phyloP scores from a whole-genome alignment of 2,888 invertebrate species.

The Amphipyra tragopoginis region DNA sequence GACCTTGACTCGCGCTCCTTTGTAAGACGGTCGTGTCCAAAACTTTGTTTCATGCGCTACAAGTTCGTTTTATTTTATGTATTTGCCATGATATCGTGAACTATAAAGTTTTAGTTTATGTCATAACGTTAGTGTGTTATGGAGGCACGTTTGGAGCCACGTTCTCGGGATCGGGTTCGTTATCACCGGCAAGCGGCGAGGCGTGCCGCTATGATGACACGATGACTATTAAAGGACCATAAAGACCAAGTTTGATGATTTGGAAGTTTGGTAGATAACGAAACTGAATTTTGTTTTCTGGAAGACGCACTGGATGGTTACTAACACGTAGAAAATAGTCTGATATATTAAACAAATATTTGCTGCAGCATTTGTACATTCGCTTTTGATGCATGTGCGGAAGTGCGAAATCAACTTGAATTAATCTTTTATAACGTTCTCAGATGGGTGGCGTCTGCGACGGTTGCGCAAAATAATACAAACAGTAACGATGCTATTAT shows the following conservation, averaged over 20 bases:
- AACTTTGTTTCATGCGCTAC: background rate
- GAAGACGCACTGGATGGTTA: background rate
- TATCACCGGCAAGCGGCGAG: conserved; percentile 14
- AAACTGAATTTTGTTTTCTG: background rate
- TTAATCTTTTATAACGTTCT: conserved; percentile 20
- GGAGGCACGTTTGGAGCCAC: conserved; percentile 20
- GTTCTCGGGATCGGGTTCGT: conserved; percentile 22
- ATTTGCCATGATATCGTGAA: conserved; percentile 23
- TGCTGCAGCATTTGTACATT: no score
- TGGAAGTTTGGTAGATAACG: background rate
- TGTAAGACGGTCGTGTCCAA: conserved; percentile 21
- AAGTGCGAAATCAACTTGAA: background rate
- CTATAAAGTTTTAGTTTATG: conserved; percentile 33
- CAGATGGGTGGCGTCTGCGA: conserved; percentile 38
- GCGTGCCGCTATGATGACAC: conserved; percentile 9
- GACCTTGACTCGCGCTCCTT: conserved; percentile 21
- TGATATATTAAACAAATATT: no score
- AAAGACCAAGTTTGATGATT: background rate
- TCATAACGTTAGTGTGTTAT: conserved; percentile 13
- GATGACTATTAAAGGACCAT: conserved; percentile 2
- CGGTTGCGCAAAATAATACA: conserved; percentile 40
- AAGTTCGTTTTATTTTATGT: conserved; percentile 9
- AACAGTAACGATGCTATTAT: conserved; percentile 36
- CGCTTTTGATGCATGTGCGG: background rate
- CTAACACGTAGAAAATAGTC: no score